Percentiles rank a stretch among this genome's conserved stretches.
Conservation (phyloP, 2,888 invertebrate genomes). For the Apamea epomidion region DNA sequence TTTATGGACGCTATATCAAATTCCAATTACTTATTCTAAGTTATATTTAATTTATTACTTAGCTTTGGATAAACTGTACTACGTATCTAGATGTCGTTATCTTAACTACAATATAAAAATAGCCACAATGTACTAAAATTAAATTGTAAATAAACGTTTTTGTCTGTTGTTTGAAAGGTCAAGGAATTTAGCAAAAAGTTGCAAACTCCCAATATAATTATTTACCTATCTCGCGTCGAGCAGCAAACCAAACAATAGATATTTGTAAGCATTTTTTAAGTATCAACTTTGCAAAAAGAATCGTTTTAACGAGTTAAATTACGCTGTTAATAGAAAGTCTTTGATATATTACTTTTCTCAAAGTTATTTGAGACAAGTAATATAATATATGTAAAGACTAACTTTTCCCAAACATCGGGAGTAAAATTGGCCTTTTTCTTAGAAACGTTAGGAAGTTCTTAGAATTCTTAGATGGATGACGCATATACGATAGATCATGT, state of each 20-base stretch:
- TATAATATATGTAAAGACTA: not conserved
- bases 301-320: not conserved
- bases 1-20: constrained; percentile 5
- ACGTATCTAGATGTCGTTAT: not conserved
- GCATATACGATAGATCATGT: not conserved
- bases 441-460: not conserved
- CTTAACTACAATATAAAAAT: constrained; percentile 19
- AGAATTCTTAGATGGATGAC: not conserved
- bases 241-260: constrained; percentile 32
- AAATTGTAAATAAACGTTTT: constrained; percentile 34
- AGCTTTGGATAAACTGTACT: not conserved
- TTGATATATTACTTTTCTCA: no score
- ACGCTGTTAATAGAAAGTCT: not conserved
- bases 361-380: not conserved
- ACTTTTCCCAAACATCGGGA: not conserved
- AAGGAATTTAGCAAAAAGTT: constrained; percentile 40
- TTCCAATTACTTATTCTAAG: constrained; percentile 6
- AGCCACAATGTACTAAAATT: constrained; percentile 1
- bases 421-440: constrained; percentile 6
- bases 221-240: constrained; percentile 28
- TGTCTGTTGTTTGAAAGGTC: constrained; percentile 41
- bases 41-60: not conserved
- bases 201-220: constrained; percentile 15
- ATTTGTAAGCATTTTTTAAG: constrained; percentile 4
- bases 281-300: not conserved